Base-by-base conservation (phyloP, 1,140 invertebrate genomes). In the Helicoverpa zea region DNA sequence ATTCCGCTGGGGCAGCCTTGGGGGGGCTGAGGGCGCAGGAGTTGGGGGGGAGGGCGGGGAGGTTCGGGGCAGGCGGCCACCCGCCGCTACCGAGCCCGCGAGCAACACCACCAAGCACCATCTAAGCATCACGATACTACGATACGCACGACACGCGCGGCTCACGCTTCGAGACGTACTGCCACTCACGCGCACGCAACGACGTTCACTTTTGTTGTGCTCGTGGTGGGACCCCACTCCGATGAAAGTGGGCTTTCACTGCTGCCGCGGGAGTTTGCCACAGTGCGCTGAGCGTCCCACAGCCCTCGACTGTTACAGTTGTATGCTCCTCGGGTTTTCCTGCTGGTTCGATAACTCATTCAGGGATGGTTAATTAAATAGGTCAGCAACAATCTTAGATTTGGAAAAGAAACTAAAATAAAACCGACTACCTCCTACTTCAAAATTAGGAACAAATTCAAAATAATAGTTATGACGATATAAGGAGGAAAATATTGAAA, bases 221-320 rank as follows among this genome's bases (percentile, higher is more conserved):
- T 81, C 79, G 83, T 83, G 83, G 82, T 72, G 73, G 80, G 83
- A 87, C 91, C 90, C 91, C 91, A 92, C 91, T 88, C 87, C 86
- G 87, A 93, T 93, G 92, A 94, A 92, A 92, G 92, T 87, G 85
- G 89, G 91, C 92, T 94, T 94, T 92, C 91, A 91, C 89, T 90
- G 84, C 35, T 77, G 80, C 80, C 79, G 75, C 73, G 11, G 63
- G 61, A n/a, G 30, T 58, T 76, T 30, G 63, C 56, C 30, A 63
- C 61, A 14, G 47, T 16, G 66, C 68, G 56, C 61, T 3, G 14
- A 18, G n/a, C 78, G 16, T n/a, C n/a, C 16, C 12, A 11, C 47
- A 68, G 75, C 49, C 47, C 66, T 70, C 49, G 12, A 18, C 16
- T 23, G 18, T 18, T 14, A 13, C 47, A 29, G 16, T 7, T 14